phyloP scores from a whole-genome alignment of 2,113 vertebrate species.

The Ciconia maguari region DNA sequence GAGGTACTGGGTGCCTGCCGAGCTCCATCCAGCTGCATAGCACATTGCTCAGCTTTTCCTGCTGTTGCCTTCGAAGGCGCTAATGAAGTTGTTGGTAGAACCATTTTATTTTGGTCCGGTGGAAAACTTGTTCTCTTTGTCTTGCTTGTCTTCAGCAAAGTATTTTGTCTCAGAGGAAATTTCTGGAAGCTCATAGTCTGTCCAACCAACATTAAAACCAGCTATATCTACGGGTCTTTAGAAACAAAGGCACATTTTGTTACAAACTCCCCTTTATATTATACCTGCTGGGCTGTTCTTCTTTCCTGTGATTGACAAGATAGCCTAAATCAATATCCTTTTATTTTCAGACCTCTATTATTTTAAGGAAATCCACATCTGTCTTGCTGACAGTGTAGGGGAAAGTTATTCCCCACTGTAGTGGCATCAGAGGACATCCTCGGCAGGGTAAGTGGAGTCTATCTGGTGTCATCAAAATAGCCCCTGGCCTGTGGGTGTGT shows the following conservation, averaged over 20 bases:
- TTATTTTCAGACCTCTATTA: constrained; percentile 45
- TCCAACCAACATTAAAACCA: neutral
- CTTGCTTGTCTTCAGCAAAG: neutral
- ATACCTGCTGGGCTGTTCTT: neutral
- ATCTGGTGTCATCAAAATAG: neutral
- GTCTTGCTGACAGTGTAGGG: neutral
- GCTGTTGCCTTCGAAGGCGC: neutral
- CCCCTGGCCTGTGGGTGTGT: neutral
- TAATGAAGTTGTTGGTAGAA: neutral
- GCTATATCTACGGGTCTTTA: neutral
- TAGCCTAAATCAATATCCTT: constrained; percentile 26
- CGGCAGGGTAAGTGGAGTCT: neutral
- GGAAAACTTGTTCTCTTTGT: neutral
- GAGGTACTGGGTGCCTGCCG: neutral
- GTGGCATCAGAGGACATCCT: neutral
- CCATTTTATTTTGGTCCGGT: neutral
- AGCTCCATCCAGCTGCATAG: neutral
- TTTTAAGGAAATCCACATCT: constrained; percentile 26
- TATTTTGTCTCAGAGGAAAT: neutral
- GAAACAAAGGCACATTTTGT: neutral
- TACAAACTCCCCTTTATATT: neutral
- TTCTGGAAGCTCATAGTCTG: neutral
- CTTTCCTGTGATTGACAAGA: constrained; percentile 36
- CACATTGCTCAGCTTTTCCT: neutral
- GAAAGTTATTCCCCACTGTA: neutral